Base-by-base conservation (phyloP, 2,797 vertebrate genomes). In the Florisuga fusca region DNA sequence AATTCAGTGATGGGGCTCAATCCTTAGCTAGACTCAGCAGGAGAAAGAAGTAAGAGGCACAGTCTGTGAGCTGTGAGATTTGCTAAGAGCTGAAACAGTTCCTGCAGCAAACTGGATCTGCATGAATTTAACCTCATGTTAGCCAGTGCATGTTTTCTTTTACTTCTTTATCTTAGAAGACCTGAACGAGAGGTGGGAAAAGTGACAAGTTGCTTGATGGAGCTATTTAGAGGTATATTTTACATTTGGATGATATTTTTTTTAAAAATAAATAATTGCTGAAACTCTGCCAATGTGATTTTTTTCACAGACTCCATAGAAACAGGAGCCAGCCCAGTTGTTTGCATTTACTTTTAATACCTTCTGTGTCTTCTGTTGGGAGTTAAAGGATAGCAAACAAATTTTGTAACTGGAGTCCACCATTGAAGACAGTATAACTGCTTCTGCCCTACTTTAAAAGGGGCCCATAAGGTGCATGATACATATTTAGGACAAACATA, bases 11-110 rank as follows among this genome's bases (percentile, higher is more conserved):
- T 45, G 79, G 89, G 92, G 80, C 85, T 94, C 87, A 95, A 74
- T 88, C 84, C 90, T 87, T 80, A 82, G 78, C 84, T 89, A 87
- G 81, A 71, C 89, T 46, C 92, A 95, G 93, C 93, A 95, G 86
- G 86, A 88, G 73, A 86, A 76, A 88, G 73, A 88, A 76, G 67
- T 41, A 68, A 80, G 83, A 82, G 75, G 53, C 75, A 67, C 94
- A 84, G 55, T 67, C 50, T 79, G 21, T 77, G 69, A 68, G 21
- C 61, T 64, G 13, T 57, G 64, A 87, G 75, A 67, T 83, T 91
- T 95, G 53, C 50, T 53, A 80, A 89, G 45, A 86, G 59, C 59
- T 84, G 62, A 87, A 83, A 74, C 19, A 71, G 29, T 59, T 90
- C 41, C 63, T 87, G 53, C 38, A 85, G 89, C 73, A 93, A 89